phyloP scores from a whole-genome alignment of 2,888 invertebrate genomes.

The Drepanosiphum platanoidis region DNA sequence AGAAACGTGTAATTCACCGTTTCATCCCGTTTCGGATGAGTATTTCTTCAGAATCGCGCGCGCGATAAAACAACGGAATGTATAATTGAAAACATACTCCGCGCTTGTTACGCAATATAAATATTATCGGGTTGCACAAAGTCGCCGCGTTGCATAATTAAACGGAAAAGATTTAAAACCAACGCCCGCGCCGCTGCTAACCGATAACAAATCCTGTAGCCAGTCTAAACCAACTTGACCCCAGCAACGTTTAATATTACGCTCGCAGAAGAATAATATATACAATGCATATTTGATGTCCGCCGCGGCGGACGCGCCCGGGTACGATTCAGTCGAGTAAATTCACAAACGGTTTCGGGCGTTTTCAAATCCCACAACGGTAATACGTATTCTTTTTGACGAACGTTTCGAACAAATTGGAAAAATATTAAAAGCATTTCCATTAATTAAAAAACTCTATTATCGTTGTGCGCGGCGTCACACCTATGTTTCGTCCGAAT shows the following conservation, averaged over 20 bases:
- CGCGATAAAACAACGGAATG: not conserved
- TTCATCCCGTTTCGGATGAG: not conserved
- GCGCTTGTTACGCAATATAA: not conserved
- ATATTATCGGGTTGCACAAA: not conserved
- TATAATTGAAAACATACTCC: not conserved
- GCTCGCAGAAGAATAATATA: not conserved
- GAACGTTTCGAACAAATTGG: too few species aligned
- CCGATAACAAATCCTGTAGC: not conserved
- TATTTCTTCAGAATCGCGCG: not conserved
- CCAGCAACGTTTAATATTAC: too few species aligned
- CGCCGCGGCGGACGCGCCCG: not conserved
- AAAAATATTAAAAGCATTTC: too few species aligned
- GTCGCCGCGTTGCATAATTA: too few species aligned
- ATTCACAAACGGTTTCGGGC: not conserved
- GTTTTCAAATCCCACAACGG: not conserved
- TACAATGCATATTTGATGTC: not conserved
- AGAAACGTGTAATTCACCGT: not conserved
- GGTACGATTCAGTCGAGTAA: not conserved
- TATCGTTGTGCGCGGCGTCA: too few species aligned
- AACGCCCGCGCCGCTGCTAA: too few species aligned
- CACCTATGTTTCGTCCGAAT: too few species aligned
- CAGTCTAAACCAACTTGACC: not conserved
- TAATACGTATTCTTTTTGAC: too few species aligned
- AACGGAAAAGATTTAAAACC: not conserved
- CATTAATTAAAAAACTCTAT: too few species aligned